Evolutionary conservation across 2,113 vertebrate genomes (phyloP), one percentile per base, ranked within the genome.

Genomic region (Crypturellus undulatus): DNA sequence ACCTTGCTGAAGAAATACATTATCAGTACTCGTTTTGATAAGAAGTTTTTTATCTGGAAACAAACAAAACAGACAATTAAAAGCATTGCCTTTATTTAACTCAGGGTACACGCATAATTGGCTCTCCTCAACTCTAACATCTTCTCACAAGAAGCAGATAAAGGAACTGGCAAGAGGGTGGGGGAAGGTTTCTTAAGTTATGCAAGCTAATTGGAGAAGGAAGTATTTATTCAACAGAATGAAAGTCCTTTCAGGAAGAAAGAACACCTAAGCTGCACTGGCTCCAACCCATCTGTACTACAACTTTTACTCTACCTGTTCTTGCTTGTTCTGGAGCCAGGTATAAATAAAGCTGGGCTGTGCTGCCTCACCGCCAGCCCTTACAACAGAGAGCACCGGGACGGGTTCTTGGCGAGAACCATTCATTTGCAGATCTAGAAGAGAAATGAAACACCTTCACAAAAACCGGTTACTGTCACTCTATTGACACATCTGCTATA

Each of bases 1-100:
- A 99, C 99, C 99, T 99, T 99, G 96, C 98, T 99, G 98, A 99
- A 99, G 96, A 99, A 98, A 98, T 99, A 99, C 98, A 99, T 98
- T 96, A 99, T 98, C 98, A 99, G 97, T 52, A 97, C 98, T 83
- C 99, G 98, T 97, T 98, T 99, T 92, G 98, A 98, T 97, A 99
- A 96, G 96, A 99, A 99, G 96, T 45, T 97, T 98, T 99, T 99
- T 84, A 99, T 97, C 99, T 99, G 97, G 93, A 97, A 97, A 92
- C 72, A 71, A 95, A 79, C 10, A 94, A 87, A 71, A 56, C 30
- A 34, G 32, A 78, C 56, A 6, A 79, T 71, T 42, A 51, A 84
- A 87, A 19, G 28, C 2, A 12, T 9, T 19, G 75, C 42, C 51
- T 71, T 32, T 42, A 62, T 80, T 92, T 86, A 82, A 36, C 59